Base-by-base conservation (phyloP, 2,797 vertebrate species). In the Geotrypetes seraphini region DNA sequence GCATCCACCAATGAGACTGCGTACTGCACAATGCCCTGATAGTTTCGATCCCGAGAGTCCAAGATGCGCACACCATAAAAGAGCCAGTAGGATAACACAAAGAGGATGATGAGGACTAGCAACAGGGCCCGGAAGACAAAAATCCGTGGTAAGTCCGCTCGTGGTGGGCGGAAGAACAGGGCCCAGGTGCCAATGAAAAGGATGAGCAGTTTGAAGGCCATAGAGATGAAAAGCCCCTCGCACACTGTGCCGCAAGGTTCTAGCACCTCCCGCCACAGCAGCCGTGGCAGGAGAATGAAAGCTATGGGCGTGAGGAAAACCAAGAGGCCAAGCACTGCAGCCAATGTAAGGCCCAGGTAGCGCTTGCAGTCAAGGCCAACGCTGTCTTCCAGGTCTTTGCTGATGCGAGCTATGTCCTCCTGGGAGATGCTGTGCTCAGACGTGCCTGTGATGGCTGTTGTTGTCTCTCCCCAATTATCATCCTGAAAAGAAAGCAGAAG, bases 401-500 rank as follows among this genome's bases (percentile, higher is more conserved):
- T 88, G 39, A 91, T 85, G 28, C 85, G 82, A 4, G 90, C 86
- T 52, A 97, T 84, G 63, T 99, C 93, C 74, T 97, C 92, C 61
- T 93, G 90, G 27, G 95, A 99, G 17, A 94, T 66, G 45, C 93
- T 97, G 53, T 92, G 91, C 67, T 97, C 94, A 0, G 95, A 99
- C 4, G 95, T 99, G 39, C 93, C 93, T 0, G 93, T 96, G 58
- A 99, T 89, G 2, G 93, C 95, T 0, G 95, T 99, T 2, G 95
- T 97, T 52, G 94, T 97, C 65, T 97, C 95, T 7, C 90, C 93
- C 95, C 95, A 99, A 79, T 96, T 94, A 57, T 99, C 95, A 70
- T 97, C 95, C 94, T 99, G 59, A 24, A 18, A 39, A 53, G 52
- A 17, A 42, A 9, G 49, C 1, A 9, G 45, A 15, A 1, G 38